These are phyloP conservation scores for Leptobrachium leishanense DNA, from an alignment of 2,113 vertebrate genomes.

Conservation along the genomic window DNA sequence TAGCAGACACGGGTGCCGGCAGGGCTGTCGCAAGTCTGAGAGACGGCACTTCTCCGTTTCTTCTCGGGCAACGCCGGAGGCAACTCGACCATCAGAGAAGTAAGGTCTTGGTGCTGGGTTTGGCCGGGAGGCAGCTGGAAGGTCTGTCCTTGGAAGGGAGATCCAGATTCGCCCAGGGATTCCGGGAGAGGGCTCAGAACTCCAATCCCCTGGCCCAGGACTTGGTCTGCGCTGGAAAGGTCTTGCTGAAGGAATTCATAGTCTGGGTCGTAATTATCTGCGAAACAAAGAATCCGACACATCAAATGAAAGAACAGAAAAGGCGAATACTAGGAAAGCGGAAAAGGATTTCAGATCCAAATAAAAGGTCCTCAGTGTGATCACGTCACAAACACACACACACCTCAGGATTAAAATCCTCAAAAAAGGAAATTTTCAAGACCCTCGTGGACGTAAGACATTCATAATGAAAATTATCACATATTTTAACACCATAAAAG, in stretches of 20 bases:
- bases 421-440: too few species aligned
- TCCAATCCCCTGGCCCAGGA: slow-evolving; percentile 69
- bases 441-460: too few species aligned
- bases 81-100: slow-evolving; percentile 57
- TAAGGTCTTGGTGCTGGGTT: slow-evolving; percentile 61
- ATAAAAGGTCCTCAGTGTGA: too few species aligned
- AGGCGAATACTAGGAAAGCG: too few species aligned
- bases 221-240: slow-evolving; percentile 82
- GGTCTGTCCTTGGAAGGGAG: slow-evolving; percentile 76
- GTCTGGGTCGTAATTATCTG: slow-evolving; percentile 96
- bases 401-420: too few species aligned
- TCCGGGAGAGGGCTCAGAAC: slow-evolving; percentile 89
- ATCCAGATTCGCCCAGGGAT: slow-evolving; percentile 80
- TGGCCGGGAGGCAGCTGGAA: slow-evolving; percentile 69
- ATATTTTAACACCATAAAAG: too few species aligned
- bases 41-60: slow-evolving; percentile 84
- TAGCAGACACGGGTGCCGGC: slow-evolving; percentile 72
- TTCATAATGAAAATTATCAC: too few species aligned
- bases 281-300: too few species aligned
- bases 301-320: too few species aligned
- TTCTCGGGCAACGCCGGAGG: slow-evolving; percentile 93
- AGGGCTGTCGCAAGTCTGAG: slow-evolving; percentile 63
- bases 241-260: slow-evolving; percentile 98
- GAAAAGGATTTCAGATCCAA: too few species aligned
- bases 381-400: too few species aligned